These are phyloP conservation scores for Synergus japonicus DNA, from an alignment of 2,888 invertebrate species.

Conservation along the genomic window DNA sequence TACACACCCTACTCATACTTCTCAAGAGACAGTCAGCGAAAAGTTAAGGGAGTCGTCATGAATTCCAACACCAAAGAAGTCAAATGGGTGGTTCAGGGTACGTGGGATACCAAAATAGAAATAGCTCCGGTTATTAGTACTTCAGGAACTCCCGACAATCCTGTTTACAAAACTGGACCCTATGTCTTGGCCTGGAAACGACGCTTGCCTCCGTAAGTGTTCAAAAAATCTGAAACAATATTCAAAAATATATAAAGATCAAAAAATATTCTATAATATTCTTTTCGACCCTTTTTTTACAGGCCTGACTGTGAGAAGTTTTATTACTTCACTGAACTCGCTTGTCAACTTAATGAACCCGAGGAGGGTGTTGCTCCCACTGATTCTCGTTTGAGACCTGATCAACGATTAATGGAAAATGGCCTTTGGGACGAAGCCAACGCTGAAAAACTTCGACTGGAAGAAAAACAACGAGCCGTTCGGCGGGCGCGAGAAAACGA, in stretches of 20 bases:
- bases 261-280: background rate
- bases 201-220: slow-evolving; percentile 84
- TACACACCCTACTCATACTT: slow-evolving; percentile 99
- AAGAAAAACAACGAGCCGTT: slow-evolving; percentile 95
- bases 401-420: slow-evolving; percentile 98
- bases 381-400: slow-evolving; percentile 94
- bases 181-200: slow-evolving; percentile 93
- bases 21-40: slow-evolving; percentile 95
- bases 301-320: slow-evolving; percentile 85
- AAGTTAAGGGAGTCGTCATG: slow-evolving; percentile 90
- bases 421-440: slow-evolving; percentile 96
- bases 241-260: slow-evolving; percentile 20
- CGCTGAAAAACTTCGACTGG: slow-evolving; percentile 89
- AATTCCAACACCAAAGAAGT: slow-evolving; percentile 84
- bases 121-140: slow-evolving; percentile 91
- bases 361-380: slow-evolving; percentile 96
- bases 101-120: slow-evolving; percentile 98
- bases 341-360: slow-evolving; percentile 96
- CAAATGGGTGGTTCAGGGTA: slow-evolving; percentile 87
- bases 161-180: slow-evolving; percentile 95
- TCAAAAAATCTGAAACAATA: background rate
- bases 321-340: slow-evolving; percentile 97
- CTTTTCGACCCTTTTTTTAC: slow-evolving; percentile 43
- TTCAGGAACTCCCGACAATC: slow-evolving; percentile 85
- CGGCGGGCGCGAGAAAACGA: slow-evolving; percentile 89